Conservation (phyloP, 2,797 vertebrate species). For the Anomalospiza imberbis region DNA sequence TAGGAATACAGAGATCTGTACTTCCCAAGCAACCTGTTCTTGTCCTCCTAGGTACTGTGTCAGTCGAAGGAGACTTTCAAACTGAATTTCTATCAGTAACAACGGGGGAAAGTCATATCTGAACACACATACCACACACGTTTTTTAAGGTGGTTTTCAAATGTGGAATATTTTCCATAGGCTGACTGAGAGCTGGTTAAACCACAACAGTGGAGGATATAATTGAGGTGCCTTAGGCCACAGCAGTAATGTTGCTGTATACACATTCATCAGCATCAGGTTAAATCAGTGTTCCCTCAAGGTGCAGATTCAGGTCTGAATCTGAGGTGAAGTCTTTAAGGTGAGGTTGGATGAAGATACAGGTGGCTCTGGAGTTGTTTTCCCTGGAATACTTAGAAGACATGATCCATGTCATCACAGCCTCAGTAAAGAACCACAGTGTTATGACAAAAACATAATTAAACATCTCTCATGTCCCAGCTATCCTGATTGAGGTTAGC, state of each 20-base stretch:
- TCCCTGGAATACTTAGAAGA: not conserved
- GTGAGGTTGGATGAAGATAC: not conserved
- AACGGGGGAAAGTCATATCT: not conserved
- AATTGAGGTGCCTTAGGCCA: not conserved
- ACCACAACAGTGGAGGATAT: not conserved
- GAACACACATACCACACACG: rapidly evolving
- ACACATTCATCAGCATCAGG: not conserved
- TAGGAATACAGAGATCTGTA: not conserved
- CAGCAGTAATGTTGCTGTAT: not conserved
- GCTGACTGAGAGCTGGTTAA: not conserved
- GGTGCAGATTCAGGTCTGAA: not conserved
- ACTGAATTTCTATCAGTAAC: not conserved
- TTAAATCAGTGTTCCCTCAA: not conserved
- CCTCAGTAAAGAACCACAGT: not conserved
- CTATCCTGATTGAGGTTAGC: not conserved
- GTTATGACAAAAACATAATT: not conserved
- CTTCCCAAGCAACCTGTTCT: not conserved
- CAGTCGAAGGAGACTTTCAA: conserved; percentile 2
- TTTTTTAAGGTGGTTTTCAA: not conserved
- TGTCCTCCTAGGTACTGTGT: not conserved
- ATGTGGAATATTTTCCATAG: not conserved
- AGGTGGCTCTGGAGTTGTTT: not conserved
- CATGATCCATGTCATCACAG: not conserved
- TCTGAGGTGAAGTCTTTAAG: not conserved
- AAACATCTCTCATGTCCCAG: not conserved